These are phyloP conservation scores for Cariama cristata DNA, from an alignment of 2,113 vertebrate genomes.

Conservation along the genomic window DNA sequence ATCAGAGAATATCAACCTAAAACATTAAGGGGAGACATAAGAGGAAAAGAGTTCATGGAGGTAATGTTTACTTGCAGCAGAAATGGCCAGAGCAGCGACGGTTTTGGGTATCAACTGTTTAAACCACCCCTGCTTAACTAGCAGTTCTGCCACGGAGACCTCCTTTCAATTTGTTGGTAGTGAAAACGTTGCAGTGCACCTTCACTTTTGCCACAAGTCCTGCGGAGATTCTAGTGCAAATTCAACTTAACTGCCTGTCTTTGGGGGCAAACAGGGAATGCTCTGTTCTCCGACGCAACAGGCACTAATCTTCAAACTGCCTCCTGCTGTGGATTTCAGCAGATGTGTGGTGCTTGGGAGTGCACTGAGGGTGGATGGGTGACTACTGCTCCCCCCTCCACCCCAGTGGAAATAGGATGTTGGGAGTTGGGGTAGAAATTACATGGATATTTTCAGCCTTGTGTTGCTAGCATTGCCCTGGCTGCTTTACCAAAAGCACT, in stretches of 20 bases:
- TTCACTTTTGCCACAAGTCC: not conserved
- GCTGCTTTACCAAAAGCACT: not conserved
- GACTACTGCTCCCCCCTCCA: not conserved
- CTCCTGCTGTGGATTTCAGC: not conserved
- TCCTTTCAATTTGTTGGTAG: not conserved
- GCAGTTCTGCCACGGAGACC: not conserved
- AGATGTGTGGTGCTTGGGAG: rapidly evolving
- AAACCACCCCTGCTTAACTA: not conserved
- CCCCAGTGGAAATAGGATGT: not conserved
- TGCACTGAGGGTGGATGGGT: too few species aligned
- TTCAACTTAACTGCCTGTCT: not conserved
- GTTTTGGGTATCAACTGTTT: not conserved
- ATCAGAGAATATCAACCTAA: not conserved
- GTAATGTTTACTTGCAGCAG: not conserved
- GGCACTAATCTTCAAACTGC: not conserved
- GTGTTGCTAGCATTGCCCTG: not conserved
- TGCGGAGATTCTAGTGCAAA: not conserved
- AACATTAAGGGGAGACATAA: not conserved
- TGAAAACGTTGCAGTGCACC: not conserved
- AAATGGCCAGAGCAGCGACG: not conserved
- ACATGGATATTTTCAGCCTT: not conserved
- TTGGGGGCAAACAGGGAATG: not conserved
- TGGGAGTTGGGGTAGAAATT: not conserved
- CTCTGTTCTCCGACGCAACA: not conserved
- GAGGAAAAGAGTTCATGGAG: not conserved